These are phyloP conservation scores for Automeris io DNA, from an alignment of 2,888 invertebrate species.

Conservation along the genomic window DNA sequence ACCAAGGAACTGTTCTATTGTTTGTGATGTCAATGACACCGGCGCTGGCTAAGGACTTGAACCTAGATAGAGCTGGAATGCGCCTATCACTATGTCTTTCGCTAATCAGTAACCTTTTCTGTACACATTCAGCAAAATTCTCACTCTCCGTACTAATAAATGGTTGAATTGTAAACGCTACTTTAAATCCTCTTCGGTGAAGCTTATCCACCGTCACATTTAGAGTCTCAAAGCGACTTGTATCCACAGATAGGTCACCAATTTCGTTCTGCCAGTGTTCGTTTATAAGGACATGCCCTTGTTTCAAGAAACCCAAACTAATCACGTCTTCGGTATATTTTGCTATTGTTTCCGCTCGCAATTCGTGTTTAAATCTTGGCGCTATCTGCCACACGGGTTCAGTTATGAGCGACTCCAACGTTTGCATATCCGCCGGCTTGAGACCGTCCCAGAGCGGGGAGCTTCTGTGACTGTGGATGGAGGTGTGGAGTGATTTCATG, in stretches of 20 bases:
- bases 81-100: slow-evolving; percentile 86
- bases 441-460: slow-evolving; percentile 88
- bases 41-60: slow-evolving; percentile 87
- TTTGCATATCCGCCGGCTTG: slow-evolving; percentile 84
- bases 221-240: slow-evolving; percentile 84
- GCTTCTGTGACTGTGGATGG: slow-evolving; percentile 82
- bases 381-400: slow-evolving; percentile 94
- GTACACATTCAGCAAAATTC: slow-evolving; percentile 88
- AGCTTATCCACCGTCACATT: slow-evolving; percentile 87
- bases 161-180: slow-evolving; percentile 93
- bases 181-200: slow-evolving; percentile 89
- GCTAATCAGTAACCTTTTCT: slow-evolving; percentile 84
- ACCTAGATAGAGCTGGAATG: slow-evolving; percentile 89
- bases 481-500: slow-evolving; percentile 86
- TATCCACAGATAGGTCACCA: slow-evolving; percentile 92
- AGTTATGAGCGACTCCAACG: slow-evolving; percentile 84
- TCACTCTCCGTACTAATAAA: slow-evolving; percentile 91
- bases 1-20: slow-evolving; percentile 87
- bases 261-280: slow-evolving; percentile 90
- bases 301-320: slow-evolving; percentile 84
- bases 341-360: slow-evolving; percentile 83
- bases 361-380: slow-evolving; percentile 78
- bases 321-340: slow-evolving; percentile 91
- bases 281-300: slow-evolving; percentile 87
- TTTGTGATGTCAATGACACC: slow-evolving; percentile 93